These are phyloP conservation scores for Phengaris arion DNA, from an alignment of 2,888 invertebrate species.

Conservation along the genomic window DNA sequence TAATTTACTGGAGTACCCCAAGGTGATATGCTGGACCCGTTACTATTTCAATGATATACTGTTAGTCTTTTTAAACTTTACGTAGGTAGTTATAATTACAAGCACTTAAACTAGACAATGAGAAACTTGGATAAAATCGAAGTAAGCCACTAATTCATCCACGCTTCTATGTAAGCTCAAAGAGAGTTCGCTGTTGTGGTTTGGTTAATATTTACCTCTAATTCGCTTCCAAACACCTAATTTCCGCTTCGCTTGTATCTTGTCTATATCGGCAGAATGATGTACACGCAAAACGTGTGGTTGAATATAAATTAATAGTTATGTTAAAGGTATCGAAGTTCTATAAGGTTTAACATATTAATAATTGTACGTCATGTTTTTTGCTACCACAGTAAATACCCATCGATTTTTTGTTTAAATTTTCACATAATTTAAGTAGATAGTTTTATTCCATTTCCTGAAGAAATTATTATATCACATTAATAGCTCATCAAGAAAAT, in stretches of 20 bases:
- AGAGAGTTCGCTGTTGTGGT: background rate
- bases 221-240: conserved; percentile 13
- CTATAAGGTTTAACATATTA: no score
- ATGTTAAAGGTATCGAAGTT: no score
- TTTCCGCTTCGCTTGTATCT: conserved; percentile 20
- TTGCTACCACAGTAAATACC: no score
- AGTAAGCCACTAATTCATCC: conserved; percentile 1
- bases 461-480: no score
- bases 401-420: no score
- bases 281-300: conserved; percentile 16
- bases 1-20: no score
- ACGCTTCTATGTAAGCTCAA: background rate
- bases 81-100: background rate
- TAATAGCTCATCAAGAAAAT: no score
- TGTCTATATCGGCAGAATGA: conserved; percentile 11
- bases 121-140: conserved; percentile 4
- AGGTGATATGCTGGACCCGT: background rate
- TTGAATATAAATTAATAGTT: background rate
- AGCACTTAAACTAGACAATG: background rate
- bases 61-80: background rate
- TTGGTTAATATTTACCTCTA: conserved; percentile 12
- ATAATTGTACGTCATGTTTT: no score
- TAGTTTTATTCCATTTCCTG: no score
- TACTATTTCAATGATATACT: background rate
- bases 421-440: no score